Percentiles rank a stretch among this genome's conserved stretches.
phyloP scores from a whole-genome alignment of 2,888 invertebrate genomes.

The Oxystoma pomonae region DNA sequence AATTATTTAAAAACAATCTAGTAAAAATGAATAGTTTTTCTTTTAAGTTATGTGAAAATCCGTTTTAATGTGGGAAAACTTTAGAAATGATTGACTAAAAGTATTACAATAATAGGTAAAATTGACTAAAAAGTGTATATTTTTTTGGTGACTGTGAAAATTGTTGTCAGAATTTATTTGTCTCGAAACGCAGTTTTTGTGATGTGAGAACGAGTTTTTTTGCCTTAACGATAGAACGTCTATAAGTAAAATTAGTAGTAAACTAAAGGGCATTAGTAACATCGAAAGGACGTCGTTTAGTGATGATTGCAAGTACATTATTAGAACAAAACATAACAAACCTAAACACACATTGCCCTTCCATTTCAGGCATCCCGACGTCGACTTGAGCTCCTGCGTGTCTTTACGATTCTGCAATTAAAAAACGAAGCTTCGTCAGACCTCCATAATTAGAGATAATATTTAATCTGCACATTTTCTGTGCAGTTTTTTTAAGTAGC shows the following conservation, averaged over 20 bases:
- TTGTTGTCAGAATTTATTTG: constrained; percentile 45
- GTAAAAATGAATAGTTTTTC: not conserved
- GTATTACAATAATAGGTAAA: not conserved
- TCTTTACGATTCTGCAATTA: constrained; percentile 43
- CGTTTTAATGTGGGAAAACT: constrained; percentile 1
- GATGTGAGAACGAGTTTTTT: constrained; percentile 15
- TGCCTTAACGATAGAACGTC: constrained; percentile 15
- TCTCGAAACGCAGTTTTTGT: constrained; percentile 23
- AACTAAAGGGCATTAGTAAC: constrained; percentile 35
- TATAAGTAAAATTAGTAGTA: constrained; percentile 31
- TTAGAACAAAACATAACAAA: constrained; percentile 45
- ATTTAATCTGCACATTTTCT: not conserved
- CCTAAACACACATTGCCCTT: constrained; percentile 47
- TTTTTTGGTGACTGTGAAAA: constrained; percentile 34
- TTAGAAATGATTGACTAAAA: not conserved
- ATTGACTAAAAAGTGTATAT: not conserved
- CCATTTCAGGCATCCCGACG: constrained; percentile 42
- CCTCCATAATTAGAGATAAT: not conserved
- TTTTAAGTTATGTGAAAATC: constrained; percentile 4
- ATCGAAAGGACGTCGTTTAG: constrained; percentile 30
- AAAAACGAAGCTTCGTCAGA: constrained; percentile 5
- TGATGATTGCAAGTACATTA: constrained; percentile 38
- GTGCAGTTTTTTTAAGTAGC: too few species aligned
- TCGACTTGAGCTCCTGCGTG: constrained; percentile 39
- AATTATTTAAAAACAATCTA: constrained; percentile 11